Percentiles rank a stretch among this genome's conserved stretches.
Evolutionary conservation across 2,888 invertebrate genomes (phyloP).

Genomic region (Melanargia galathea): DNA sequence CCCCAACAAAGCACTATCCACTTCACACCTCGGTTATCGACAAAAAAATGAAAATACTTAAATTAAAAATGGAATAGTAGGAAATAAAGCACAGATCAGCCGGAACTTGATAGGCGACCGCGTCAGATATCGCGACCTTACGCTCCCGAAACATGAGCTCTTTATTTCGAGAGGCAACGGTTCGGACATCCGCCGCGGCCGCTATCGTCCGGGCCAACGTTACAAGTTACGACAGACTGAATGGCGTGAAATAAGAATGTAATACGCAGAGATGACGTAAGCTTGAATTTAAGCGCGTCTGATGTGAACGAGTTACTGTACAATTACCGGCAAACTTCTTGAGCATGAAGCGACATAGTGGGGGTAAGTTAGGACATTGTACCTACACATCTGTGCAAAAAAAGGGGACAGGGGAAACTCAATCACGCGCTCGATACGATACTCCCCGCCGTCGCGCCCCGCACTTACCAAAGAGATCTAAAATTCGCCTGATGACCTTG

Average conservation of each 20-base stretch:
- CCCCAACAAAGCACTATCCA: background rate
- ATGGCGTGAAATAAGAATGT: constrained; percentile 34
- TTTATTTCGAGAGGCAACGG: constrained; percentile 67
- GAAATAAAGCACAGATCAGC: constrained; percentile 16
- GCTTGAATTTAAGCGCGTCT: constrained; percentile 49
- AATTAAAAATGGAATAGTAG: constrained; percentile 13
- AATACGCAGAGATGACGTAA: constrained; percentile 31
- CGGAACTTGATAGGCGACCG: constrained; percentile 16
- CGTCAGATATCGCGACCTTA: constrained; percentile 53
- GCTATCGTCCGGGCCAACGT: constrained; percentile 48
- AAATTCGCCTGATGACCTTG: too few species aligned
- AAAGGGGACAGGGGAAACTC: too few species aligned
- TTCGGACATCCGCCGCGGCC: constrained; percentile 51
- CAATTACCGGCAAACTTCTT: too few species aligned
- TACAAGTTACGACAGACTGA: constrained; percentile 23
- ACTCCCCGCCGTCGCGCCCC: too few species aligned
- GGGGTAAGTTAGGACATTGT: too few species aligned
- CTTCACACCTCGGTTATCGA: background rate
- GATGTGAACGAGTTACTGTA: constrained; percentile 82
- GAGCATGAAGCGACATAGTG: too few species aligned
- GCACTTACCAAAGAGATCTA: too few species aligned
- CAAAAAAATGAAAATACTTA: constrained; percentile 19
- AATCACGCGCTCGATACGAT: too few species aligned
- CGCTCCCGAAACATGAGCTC: constrained; percentile 77
- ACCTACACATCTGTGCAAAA: too few species aligned